Evolutionary conservation across 2,113 vertebrate species (phyloP).

Genomic region (Cyanoramphus novaezelandiae): DNA sequence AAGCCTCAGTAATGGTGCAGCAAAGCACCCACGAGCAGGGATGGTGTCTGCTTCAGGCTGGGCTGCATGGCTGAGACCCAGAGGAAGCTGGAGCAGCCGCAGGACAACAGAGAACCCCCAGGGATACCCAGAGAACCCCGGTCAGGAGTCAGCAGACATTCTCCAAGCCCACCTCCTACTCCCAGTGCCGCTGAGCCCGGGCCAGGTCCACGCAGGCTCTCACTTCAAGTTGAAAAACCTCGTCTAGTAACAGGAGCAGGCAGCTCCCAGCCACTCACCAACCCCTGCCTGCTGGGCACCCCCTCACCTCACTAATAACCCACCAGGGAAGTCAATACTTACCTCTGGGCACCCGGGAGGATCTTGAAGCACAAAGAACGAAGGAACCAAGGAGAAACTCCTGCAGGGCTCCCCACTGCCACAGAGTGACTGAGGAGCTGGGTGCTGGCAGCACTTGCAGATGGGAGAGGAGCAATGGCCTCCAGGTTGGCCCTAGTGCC

Average conservation of each 20-base stretch:
- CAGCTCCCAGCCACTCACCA: neutral
- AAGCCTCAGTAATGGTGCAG: neutral
- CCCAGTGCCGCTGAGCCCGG: neutral
- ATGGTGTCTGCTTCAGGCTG: too few relatives aligned
- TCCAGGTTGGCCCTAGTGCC: fast-evolving
- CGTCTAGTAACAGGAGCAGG: fast-evolving
- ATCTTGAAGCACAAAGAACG: neutral
- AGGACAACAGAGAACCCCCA: neutral
- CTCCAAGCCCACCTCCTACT: neutral
- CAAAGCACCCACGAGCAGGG: neutral
- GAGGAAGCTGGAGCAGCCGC: neutral
- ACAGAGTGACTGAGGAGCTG: fast-evolving
- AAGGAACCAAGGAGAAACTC: neutral
- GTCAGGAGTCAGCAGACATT: neutral
- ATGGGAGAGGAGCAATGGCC: neutral
- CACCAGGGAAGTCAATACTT: fast-evolving
- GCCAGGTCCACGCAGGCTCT: neutral
- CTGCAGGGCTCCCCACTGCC: neutral
- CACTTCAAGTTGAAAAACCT: neutral
- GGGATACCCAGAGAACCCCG: neutral
- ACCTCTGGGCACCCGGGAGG: neutral
- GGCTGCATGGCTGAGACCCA: neutral
- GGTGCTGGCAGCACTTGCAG: neutral
- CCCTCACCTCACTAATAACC: fast-evolving
- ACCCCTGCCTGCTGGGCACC: neutral